Percentiles rank a stretch among this genome's conserved stretches.
Evolutionary conservation across 2,113 vertebrate genomes (phyloP).

Genomic region (Gnathonemus longibarbis): DNA sequence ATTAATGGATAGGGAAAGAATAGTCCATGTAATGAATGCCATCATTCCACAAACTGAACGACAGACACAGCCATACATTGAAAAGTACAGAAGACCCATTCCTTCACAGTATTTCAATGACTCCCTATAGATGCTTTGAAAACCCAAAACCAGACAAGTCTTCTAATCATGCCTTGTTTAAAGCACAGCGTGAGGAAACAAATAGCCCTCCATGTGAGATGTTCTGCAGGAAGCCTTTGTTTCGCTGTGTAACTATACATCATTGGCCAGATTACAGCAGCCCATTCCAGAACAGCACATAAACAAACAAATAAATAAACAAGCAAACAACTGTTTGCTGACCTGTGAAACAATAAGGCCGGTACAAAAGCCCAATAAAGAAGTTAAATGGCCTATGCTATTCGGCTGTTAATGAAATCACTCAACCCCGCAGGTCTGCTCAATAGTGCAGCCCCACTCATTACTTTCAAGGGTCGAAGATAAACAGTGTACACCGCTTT

Average conservation of each 20-base stretch:
- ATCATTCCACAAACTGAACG: constrained; percentile 23
- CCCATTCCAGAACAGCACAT: background rate
- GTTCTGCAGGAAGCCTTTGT: background rate
- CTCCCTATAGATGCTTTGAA: background rate
- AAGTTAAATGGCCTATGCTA: constrained; percentile 9
- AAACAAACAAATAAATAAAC: constrained; percentile 26
- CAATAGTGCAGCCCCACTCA: constrained; percentile 30
- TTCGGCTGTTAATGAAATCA: constrained; percentile 31
- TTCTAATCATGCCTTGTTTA: too few species aligned
- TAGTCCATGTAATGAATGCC: constrained; percentile 20
- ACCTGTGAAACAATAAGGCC: constrained; percentile 17
- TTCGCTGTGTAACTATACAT: background rate
- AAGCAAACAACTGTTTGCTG: constrained; percentile 29
- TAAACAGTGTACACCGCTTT: constrained; percentile 35
- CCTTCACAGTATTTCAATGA: background rate
- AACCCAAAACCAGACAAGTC: background rate
- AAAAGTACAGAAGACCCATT: background rate
- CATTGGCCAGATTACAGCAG: constrained; percentile 6
- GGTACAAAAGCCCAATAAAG: constrained; percentile 18
- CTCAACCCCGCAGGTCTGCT: constrained; percentile 23
- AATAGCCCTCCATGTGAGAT: background rate
- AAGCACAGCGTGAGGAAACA: background rate
- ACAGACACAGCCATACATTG: constrained; percentile 1
- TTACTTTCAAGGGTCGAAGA: constrained; percentile 30
- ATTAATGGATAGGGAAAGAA: constrained; percentile 17